Percentiles rank a stretch among this genome's conserved stretches.
Conservation (phyloP, 2,888 invertebrate genomes). For the Aethes cnicana region DNA sequence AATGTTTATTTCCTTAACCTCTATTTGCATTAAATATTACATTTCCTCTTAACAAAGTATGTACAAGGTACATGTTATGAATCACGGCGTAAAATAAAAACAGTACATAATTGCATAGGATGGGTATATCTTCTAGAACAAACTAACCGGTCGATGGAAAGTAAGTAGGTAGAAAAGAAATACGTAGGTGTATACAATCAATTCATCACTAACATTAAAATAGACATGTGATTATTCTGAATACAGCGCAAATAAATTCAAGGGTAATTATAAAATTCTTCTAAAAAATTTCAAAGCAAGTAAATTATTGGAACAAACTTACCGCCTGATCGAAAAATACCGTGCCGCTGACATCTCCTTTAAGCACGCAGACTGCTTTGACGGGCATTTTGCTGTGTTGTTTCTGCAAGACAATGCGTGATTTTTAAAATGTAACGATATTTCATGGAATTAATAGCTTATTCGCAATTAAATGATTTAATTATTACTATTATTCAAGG, state of each 20-base stretch:
- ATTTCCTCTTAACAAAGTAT: too few relatives aligned
- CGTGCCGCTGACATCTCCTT: constrained; percentile 92
- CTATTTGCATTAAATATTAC: too few relatives aligned
- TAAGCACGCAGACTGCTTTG: constrained; percentile 94
- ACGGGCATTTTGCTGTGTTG: constrained; percentile 70
- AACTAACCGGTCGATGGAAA: constrained; percentile 8
- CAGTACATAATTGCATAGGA: not conserved
- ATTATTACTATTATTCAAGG: not conserved
- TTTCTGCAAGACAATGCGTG: constrained; percentile 13
- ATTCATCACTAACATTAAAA: not conserved
- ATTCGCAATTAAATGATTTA: not conserved
- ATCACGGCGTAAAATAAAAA: not conserved
- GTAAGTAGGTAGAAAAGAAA: constrained; percentile 6
- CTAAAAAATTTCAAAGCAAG: not conserved
- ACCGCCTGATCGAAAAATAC: constrained; percentile 91
- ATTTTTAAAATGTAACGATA: not conserved
- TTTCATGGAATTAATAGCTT: not conserved
- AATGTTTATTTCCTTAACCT: not conserved
- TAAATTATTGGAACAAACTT: constrained; percentile 39
- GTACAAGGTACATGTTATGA: not conserved
- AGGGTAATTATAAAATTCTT: not conserved
- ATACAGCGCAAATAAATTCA: not conserved
- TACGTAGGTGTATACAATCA: not conserved
- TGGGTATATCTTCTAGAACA: constrained; percentile 24
- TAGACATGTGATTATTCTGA: not conserved